Evolutionary conservation across 2,888 invertebrate genomes (phyloP), one percentile per base, ranked within the genome.

Genomic region (Mesochorus sp.): DNA sequence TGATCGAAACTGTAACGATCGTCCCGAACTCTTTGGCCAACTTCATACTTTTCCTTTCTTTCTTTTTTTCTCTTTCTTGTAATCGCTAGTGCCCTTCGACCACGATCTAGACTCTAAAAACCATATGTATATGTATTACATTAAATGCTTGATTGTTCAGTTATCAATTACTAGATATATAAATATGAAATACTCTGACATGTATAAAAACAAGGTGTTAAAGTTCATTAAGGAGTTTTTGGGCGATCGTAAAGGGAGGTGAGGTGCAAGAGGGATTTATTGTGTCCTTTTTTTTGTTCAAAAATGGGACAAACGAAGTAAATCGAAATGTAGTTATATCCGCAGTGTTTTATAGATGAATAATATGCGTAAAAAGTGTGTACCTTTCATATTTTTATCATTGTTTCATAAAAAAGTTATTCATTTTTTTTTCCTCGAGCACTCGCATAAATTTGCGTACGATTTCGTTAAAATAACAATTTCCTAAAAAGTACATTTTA

Each of bases 1-100:
- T 47, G 78, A 70, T 74, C 70, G 78, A 78, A 78, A 78, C 78
- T 78, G 78, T 78, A 78, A 78, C 78, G 78, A 78, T 78, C n/a
- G n/a, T n/a, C 64, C 70, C 64, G 64, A 78, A 66, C 78, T 71
- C 71, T 37, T 31, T 14, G 24, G 24, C 64, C 21, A 24, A 44
- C 72, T 26, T 26, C 55, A 44, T 19, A 51, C 66, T 39, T 2
- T 17, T 26, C 10, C 37, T 14, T 12, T 21, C 34, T 47, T 31
- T 34, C 34, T 34, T 34, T 31, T 8, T 62, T 42, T 17, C 14
- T 19, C 37, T 28, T 10, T 14, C 37, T 37, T 62, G 42, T 66
- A 59, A 78, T 74, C 68, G 55, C 55, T 28, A 31, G 59, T 51
- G 64, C 62, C 68, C 78, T 74, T 24, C 64, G 78, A 79, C 59